phyloP scores from a whole-genome alignment of 2,888 invertebrate genomes.

The Pyrrhosoma nymphula region DNA sequence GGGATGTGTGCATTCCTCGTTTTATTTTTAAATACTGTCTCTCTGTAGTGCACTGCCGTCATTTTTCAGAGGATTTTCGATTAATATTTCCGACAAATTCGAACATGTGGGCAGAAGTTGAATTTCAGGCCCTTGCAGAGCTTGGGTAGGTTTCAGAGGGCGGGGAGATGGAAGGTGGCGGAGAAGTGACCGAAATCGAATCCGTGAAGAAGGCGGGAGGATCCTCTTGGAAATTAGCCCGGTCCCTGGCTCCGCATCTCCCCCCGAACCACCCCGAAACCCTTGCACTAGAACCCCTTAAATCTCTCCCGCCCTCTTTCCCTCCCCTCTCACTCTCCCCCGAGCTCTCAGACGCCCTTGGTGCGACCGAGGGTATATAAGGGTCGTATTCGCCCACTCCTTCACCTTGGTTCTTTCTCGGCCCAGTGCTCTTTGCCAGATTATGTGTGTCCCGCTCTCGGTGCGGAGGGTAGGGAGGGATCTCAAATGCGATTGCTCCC shows the following conservation, averaged over 20 bases:
- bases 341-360: not conserved
- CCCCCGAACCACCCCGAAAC: not conserved
- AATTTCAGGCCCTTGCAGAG: too few species aligned
- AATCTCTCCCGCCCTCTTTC: not conserved
- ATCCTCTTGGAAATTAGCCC: not conserved
- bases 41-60: too few species aligned
- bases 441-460: not conserved
- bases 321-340: not conserved
- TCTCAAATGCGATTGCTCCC: not conserved
- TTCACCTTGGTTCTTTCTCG: not conserved
- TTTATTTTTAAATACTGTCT: too few species aligned
- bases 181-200: not conserved
- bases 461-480: not conserved
- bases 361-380: not conserved
- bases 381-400: not conserved
- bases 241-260: too few species aligned
- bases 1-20: too few species aligned
- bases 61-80: too few species aligned
- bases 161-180: not conserved
- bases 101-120: too few species aligned
- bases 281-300: not conserved
- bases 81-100: too few species aligned
- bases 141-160: too few species aligned
- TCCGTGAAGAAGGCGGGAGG: not conserved
- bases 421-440: conserved; percentile 11